Base-by-base conservation (phyloP, 2,888 invertebrate genomes). In the Megalurothrips usitatus region DNA sequence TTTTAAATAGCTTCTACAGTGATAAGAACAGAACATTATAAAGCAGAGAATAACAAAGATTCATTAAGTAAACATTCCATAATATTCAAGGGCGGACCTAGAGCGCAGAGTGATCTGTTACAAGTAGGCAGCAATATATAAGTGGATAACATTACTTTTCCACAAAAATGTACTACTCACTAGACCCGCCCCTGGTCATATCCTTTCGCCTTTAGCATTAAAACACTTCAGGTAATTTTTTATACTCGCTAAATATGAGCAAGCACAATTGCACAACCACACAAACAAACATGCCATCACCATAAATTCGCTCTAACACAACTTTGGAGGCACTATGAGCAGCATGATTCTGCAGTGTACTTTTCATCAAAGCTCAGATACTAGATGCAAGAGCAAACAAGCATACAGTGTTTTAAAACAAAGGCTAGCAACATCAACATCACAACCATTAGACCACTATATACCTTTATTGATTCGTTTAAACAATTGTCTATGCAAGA, bases 401-500 rank as follows among this genome's bases (percentile, higher is more conserved):
- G 68, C 26, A 75, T 75, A 26, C 68, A 75, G 1, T 12, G n/a
- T 23, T 75, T 75, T 26, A 23, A 75, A 75, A 75, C 26, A 75
- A 75, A 75, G 68, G 68, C 68, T 75, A 26, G 68, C 68, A 75
- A 75, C 68, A 68, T 68, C 68, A 68, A 68, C 68, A 75, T 75
- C 68, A 75, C 68, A 75, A 75, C 68, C 68, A 75, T 75, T 75
- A 81, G 52, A 80, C 49, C 80, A 80, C 75, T 78, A 75, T 80
- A 26, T 26, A 80, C 58, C 78, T 79, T 80, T 68, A 63, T 80
- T 80, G 34, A 81, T 58, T n/a, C 49, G 68, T 80, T 81, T 80
- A 79, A 80, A 80, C 48, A 80, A 80, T 26, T 75, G 43, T 75
- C 75, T 48, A 80, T 75, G 4, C 68, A 75, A 43, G 19, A 75